Evolutionary conservation across 2,888 invertebrate genomes (phyloP).

Genomic region (Tachystola acroxantha): DNA sequence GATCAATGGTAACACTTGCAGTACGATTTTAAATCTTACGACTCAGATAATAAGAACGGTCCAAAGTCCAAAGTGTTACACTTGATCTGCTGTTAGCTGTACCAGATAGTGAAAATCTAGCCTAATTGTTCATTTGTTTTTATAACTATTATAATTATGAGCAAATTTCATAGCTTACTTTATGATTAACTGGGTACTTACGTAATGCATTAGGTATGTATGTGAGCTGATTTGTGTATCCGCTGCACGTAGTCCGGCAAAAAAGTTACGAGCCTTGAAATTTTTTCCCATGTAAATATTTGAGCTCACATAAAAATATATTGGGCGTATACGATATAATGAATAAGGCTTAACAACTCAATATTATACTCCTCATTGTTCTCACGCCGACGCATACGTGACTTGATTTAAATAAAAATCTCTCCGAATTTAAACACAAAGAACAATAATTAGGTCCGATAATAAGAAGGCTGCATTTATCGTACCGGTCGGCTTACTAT

Average conservation of each 20-base stretch:
- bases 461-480: constrained; percentile 57
- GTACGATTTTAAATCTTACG: too few species aligned
- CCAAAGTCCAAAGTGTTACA: too few species aligned
- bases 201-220: too few species aligned
- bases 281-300: constrained; percentile 5
- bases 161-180: too few species aligned
- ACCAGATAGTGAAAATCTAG: neutral
- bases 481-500: constrained; percentile 54
- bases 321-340: constrained; percentile 21
- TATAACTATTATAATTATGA: too few species aligned
- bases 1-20: too few species aligned
- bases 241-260: neutral
- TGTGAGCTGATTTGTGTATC: neutral
- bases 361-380: constrained; percentile 40
- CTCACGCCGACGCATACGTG: constrained; percentile 44
- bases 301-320: constrained; percentile 9
- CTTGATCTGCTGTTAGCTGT: too few species aligned
- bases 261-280: constrained; percentile 3
- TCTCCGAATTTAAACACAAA: constrained; percentile 65
- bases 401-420: constrained; percentile 59
- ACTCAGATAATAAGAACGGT: too few species aligned
- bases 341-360: constrained; percentile 42
- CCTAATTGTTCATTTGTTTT: too few species aligned
- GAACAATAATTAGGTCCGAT: constrained; percentile 71
- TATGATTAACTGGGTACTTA: too few species aligned